Conservation (phyloP, 2,797 vertebrate genomes). For the Amblyraja radiata region DNA sequence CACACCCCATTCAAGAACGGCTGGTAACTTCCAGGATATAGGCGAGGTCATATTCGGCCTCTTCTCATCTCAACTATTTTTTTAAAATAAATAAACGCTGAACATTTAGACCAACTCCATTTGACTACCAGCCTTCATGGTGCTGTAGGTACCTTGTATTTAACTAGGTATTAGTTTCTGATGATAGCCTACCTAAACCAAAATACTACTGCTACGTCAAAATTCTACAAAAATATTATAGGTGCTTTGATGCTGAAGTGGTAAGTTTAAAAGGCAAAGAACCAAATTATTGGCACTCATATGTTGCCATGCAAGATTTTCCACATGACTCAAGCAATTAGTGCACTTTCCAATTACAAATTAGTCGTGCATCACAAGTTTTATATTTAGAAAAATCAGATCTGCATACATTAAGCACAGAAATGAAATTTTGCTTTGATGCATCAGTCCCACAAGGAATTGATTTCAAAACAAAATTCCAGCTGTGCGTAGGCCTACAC, state of each 20-base stretch:
- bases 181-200: neutral
- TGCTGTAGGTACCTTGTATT: neutral
- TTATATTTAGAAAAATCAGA: neutral
- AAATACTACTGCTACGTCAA: neutral
- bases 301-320: slow-evolving; percentile 20
- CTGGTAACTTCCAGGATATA: neutral
- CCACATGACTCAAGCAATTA: neutral
- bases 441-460: neutral
- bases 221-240: neutral
- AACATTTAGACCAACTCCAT: neutral
- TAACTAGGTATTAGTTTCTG: neutral
- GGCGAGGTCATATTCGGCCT: neutral
- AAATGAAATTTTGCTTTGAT: neutral
- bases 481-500: neutral
- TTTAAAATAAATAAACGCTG: too few relatives aligned
- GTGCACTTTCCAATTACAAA: neutral
- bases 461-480: neutral
- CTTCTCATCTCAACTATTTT: neutral
- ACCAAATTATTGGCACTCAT: slow-evolving; percentile 1
- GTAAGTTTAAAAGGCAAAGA: neutral
- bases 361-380: neutral
- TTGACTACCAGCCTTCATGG: neutral
- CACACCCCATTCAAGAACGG: neutral
- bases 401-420: neutral
- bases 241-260: neutral